phyloP scores from a whole-genome alignment of 2,797 vertebrate genomes.

The Selene dorsalis region DNA sequence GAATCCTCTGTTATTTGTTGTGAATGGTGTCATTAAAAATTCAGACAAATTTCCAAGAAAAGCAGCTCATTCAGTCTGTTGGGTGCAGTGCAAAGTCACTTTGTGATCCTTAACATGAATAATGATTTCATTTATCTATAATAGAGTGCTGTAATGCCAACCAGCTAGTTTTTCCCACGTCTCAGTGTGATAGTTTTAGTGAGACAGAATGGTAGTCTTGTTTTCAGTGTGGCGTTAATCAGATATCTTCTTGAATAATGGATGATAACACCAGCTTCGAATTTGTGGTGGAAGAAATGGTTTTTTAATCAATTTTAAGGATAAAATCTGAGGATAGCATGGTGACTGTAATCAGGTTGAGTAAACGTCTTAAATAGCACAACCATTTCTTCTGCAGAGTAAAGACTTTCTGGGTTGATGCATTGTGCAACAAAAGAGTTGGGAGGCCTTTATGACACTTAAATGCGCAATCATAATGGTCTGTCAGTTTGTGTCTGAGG shows the following conservation, averaged over 20 bases:
- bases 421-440: not conserved
- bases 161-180: slow-evolving; percentile 17
- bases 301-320: not conserved
- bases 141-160: slow-evolving; percentile 12
- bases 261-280: slow-evolving; percentile 28
- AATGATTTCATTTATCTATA: slow-evolving; percentile 27
- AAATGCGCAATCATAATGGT: not conserved
- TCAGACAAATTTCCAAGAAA: slow-evolving; percentile 23
- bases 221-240: slow-evolving; percentile 46
- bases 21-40: slow-evolving; percentile 34
- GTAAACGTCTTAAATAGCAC: not conserved
- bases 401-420: not conserved
- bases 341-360: not conserved
- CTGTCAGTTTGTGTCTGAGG: not conserved
- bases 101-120: slow-evolving; percentile 36
- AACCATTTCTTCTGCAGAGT: not conserved
- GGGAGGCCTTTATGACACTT: not conserved
- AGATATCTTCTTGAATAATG: slow-evolving; percentile 39
- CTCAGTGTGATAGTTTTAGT: slow-evolving; percentile 21
- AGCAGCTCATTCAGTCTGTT: slow-evolving; percentile 26
- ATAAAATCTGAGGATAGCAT: slow-evolving; percentile 7
- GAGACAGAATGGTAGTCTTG: slow-evolving; percentile 43
- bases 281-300: not conserved
- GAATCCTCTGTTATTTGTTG: slow-evolving; percentile 20
- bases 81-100: slow-evolving; percentile 32